These are phyloP conservation scores for Labrus mixtus DNA, from an alignment of 2,113 vertebrate species.

Conservation along the genomic window DNA sequence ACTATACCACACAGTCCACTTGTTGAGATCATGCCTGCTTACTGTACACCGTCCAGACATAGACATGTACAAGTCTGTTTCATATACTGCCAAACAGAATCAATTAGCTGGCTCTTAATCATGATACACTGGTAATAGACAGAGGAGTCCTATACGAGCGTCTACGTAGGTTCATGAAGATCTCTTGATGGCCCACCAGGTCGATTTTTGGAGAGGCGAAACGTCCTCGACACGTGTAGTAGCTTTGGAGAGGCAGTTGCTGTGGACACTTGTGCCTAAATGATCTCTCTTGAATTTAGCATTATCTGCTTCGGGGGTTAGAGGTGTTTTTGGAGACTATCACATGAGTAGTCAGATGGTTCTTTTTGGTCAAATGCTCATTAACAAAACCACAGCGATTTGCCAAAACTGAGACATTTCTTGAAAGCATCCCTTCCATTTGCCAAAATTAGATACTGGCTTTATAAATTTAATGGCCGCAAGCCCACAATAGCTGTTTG, in stretches of 20 bases:
- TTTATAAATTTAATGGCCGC: slow-evolving; percentile 38
- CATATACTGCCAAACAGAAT: slow-evolving; percentile 20
- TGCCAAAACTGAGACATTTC: slow-evolving; percentile 51
- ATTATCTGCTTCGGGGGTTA: slow-evolving; percentile 80
- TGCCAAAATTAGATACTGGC: slow-evolving; percentile 50
- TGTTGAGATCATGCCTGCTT: slow-evolving; percentile 20
- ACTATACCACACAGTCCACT: slow-evolving; percentile 13
- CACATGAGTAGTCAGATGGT: slow-evolving; percentile 84
- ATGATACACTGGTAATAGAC: slow-evolving; percentile 36
- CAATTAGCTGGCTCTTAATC: slow-evolving; percentile 21
- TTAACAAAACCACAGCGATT: slow-evolving; percentile 70
- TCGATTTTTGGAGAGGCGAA: slow-evolving; percentile 63
- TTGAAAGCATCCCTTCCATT: slow-evolving; percentile 35
- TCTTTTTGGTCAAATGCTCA: slow-evolving; percentile 78
- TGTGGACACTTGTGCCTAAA: slow-evolving; percentile 79
- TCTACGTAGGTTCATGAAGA: slow-evolving; percentile 68
- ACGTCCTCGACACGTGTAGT: slow-evolving; percentile 70
- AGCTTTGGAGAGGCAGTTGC: slow-evolving; percentile 76
- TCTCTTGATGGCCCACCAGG: slow-evolving; percentile 60
- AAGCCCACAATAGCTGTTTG: slow-evolving; percentile 37
- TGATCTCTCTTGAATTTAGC: slow-evolving; percentile 83
- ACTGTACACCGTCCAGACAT: background rate
- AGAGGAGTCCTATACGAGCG: slow-evolving; percentile 46
- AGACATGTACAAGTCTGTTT: background rate
- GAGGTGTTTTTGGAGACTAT: slow-evolving; percentile 73